Conservation (phyloP, 35 echinoderm and acorn worm species). For the Lytechinus variegatus region DNA sequence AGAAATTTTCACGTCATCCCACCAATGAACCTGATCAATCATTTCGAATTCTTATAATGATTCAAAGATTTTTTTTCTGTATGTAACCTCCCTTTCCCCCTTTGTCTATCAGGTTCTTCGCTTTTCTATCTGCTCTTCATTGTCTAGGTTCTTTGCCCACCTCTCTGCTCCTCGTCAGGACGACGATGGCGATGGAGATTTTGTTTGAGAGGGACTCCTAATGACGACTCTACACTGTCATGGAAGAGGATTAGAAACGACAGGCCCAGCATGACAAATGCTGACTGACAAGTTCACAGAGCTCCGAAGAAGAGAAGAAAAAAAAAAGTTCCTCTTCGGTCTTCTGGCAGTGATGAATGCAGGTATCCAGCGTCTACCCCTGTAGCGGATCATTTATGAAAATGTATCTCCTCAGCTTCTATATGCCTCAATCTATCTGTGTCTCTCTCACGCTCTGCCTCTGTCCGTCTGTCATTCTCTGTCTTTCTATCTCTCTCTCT, state of each 20-base stretch:
- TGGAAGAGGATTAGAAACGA: neutral
- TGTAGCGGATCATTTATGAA: neutral
- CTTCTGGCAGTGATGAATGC: neutral
- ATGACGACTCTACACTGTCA: neutral
- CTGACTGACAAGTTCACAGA: neutral
- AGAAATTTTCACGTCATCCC: too few relatives aligned
- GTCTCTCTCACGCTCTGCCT: neutral
- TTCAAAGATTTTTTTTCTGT: too few relatives aligned
- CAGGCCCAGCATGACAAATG: neutral
- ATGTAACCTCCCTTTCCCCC: too few relatives aligned
- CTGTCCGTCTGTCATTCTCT: neutral
- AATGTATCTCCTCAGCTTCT: neutral
- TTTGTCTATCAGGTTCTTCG: too few relatives aligned
- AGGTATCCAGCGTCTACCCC: neutral
- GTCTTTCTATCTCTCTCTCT: neutral
- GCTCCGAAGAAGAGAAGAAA: neutral
- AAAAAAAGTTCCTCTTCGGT: neutral
- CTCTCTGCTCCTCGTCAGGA: neutral
- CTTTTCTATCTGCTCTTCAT: too few relatives aligned
- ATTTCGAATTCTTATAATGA: too few relatives aligned
- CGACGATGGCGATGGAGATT: neutral
- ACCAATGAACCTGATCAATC: too few relatives aligned
- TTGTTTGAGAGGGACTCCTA: neutral
- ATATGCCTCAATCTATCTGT: neutral
- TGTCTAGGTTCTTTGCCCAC: neutral